Evolutionary conservation across 2,888 invertebrate genomes (phyloP).

Genomic region (Amphipoea lucens): DNA sequence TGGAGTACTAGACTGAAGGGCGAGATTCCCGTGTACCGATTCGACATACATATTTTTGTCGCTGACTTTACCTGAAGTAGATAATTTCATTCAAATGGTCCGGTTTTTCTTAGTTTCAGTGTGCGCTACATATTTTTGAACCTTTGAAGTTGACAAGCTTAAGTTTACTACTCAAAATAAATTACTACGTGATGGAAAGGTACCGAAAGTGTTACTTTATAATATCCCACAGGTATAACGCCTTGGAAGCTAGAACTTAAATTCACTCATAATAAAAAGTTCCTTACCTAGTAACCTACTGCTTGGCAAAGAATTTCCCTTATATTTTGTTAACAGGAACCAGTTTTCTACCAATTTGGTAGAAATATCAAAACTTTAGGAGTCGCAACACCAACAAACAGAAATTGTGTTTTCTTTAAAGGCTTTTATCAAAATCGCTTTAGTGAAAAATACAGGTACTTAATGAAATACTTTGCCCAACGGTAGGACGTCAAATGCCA

Average conservation of each 20-base stretch:
- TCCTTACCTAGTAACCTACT: slow-evolving; percentile 25
- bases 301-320: neutral
- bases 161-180: slow-evolving; percentile 58
- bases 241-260: slow-evolving; percentile 5
- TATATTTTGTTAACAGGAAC: neutral
- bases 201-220: slow-evolving; percentile 15
- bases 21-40: slow-evolving; percentile 5
- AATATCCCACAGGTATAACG: slow-evolving; percentile 27
- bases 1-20: neutral
- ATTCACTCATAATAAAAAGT: slow-evolving; percentile 10
- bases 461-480: slow-evolving; percentile 4
- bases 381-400: too few species aligned
- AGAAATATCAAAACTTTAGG: neutral
- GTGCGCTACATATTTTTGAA: slow-evolving; percentile 5
- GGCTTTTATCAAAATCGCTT: too few species aligned
- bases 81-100: neutral
- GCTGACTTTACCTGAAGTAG: neutral
- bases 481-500: slow-evolving; percentile 33
- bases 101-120: slow-evolving; percentile 4
- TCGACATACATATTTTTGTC: neutral
- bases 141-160: slow-evolving; percentile 33
- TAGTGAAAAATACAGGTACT: neutral
- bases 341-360: slow-evolving; percentile 1
- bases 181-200: slow-evolving; percentile 51
- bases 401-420: neutral